Evolutionary conservation across 2,113 vertebrate species (phyloP).

Genomic region (Struthio camelus): DNA sequence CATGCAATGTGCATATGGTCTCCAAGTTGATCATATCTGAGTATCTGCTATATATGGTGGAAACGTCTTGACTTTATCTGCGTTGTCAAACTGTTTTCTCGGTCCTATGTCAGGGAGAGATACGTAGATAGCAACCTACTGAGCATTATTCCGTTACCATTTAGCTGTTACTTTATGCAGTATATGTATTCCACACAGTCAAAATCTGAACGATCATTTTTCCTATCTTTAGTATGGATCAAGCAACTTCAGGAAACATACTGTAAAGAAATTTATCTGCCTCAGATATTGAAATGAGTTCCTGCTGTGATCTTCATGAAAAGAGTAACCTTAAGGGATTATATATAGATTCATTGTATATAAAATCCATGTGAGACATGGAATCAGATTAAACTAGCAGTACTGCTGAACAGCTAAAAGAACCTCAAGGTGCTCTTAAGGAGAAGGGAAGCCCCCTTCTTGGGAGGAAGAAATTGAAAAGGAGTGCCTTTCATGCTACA

Average conservation of each 20-base stretch:
- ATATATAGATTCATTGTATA: neutral
- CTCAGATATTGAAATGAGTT: neutral
- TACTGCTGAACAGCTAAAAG: neutral
- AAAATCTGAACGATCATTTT: neutral
- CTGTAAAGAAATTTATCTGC: neutral
- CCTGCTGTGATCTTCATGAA: neutral
- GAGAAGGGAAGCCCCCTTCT: neutral
- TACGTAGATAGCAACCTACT: neutral
- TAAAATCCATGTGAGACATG: neutral
- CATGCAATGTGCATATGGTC: neutral
- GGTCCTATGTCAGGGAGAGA: neutral
- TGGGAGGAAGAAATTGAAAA: neutral
- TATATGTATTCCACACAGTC: neutral
- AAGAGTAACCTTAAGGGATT: neutral
- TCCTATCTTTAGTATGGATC: neutral
- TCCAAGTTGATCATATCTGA: neutral
- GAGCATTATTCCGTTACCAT: neutral
- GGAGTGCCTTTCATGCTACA: neutral
- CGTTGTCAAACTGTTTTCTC: neutral
- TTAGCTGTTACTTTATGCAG: neutral
- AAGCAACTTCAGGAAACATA: neutral
- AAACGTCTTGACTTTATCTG: neutral
- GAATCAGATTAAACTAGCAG: neutral
- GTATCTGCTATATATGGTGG: neutral
- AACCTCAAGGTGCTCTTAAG: neutral